Evolutionary conservation across 92 coral and sea anemone genomes (phyloP), one percentile per base, ranked within the genome.

Genomic region (Hydrozoanthus gracilis): DNA sequence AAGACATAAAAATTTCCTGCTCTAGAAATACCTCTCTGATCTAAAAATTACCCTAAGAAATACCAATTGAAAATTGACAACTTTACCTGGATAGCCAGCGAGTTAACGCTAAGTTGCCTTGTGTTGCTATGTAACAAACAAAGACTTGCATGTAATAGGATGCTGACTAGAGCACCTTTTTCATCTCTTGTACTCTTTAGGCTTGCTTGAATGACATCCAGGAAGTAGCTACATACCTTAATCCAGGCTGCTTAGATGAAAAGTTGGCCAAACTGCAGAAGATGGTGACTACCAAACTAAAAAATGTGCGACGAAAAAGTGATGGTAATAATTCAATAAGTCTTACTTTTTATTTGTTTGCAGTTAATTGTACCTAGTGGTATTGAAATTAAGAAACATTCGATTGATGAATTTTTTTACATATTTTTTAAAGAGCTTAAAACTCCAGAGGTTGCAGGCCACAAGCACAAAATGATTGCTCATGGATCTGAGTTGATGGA

Each of bases 401-500:
- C 39, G 39, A 27, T 27, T 27, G 39, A 27, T 27, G 39, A 27
- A 27, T 27, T 56, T 56, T 10, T 56, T 70, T 13, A 3, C 13
- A 10, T 45, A 2, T 72, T 50, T 1, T 51, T 54, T 10, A 3
- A 46, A 61, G 78, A 85, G 3, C 8, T 61, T 56, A 62, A 60
- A 61, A 71, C 91, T 78, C 98, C 99, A 54, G 83, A 89, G n/a
- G 88, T 97, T 44, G 90, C 97, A 14, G 92, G 96, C 18, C 93
- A 92, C 6, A 87, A 82, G 4, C 98, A 97, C 80, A 87, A 87
- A 73, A 95, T 89, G 87, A 95, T 97, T 75, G 95, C 99, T 39
- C 90, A 92, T 97, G 99, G 98, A n/a, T 97, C 99, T 17, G 86
- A 87, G 8, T 88, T 97, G 17, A 82, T 97, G 44, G 94, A 90